These are phyloP conservation scores for Lithobates pipiens DNA, from an alignment of 2,797 vertebrate genomes.

Conservation along the genomic window DNA sequence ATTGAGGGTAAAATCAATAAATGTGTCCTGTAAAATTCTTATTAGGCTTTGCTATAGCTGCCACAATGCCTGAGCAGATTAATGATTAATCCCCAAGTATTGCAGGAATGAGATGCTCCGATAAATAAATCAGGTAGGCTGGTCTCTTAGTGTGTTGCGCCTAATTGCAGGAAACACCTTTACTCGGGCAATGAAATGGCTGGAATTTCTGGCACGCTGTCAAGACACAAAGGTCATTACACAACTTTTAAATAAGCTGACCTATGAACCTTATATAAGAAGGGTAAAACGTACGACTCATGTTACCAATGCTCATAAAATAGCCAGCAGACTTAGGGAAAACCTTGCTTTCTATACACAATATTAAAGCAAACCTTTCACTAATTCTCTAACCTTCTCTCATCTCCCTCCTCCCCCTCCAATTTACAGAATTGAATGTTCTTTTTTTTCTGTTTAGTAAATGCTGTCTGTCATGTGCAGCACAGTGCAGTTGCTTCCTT, in stretches of 20 bases:
- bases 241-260: slow-evolving; percentile 66
- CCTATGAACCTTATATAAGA: slow-evolving; percentile 73
- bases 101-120: not conserved
- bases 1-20: too few relatives aligned
- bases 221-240: slow-evolving; percentile 70
- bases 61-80: not conserved
- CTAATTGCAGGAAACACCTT: slow-evolving; percentile 57
- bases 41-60: not conserved
- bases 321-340: too few relatives aligned
- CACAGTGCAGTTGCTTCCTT: too few relatives aligned
- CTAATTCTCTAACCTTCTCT: too few relatives aligned
- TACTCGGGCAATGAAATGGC: slow-evolving; percentile 79
- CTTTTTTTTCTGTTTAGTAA: too few relatives aligned
- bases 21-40: not conserved
- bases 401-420: too few relatives aligned
- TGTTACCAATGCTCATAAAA: not conserved
- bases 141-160: slow-evolving; percentile 10
- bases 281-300: slow-evolving; percentile 63
- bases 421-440: too few relatives aligned
- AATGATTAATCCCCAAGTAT: not conserved
- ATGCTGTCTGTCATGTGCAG: too few relatives aligned
- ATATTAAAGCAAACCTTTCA: too few relatives aligned
- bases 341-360: too few relatives aligned
- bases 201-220: slow-evolving; percentile 78
- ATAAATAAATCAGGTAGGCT: slow-evolving; percentile 20